phyloP scores from a whole-genome alignment of 2,113 vertebrate genomes.

The Otus sunia region DNA sequence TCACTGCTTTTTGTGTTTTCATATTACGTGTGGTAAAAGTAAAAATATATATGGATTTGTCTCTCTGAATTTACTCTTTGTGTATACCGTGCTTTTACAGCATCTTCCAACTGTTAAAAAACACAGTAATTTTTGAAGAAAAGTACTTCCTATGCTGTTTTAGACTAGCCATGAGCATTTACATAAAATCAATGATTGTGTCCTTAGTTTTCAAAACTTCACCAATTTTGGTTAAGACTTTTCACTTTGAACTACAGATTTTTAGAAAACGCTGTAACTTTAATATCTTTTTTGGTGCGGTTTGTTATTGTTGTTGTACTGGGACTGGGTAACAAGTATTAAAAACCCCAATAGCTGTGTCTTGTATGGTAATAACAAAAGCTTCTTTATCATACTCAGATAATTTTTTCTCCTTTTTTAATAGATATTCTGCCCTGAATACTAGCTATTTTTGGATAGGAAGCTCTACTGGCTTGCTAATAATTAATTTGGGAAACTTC shows the following conservation, averaged over 20 bases:
- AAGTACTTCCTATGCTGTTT: background rate
- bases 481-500: slow-evolving; percentile 81
- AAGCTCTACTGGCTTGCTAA: slow-evolving; percentile 78
- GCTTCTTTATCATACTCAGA: background rate
- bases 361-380: background rate
- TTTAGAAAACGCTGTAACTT: background rate
- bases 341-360: background rate
- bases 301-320: background rate
- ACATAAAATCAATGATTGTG: background rate
- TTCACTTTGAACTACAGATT: background rate
- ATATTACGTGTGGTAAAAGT: background rate
- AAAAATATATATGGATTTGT: background rate
- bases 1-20: background rate
- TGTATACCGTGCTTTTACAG: background rate
- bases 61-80: background rate
- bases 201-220: background rate
- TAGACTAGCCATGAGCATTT: background rate
- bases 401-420: background rate
- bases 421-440: slow-evolving; percentile 34
- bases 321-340: background rate
- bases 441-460: slow-evolving; percentile 80
- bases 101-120: background rate
- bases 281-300: too few species aligned
- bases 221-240: background rate
- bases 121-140: background rate